Evolutionary conservation across 1,140 invertebrate species (phyloP).

Genomic region (Adelges cooleyi): DNA sequence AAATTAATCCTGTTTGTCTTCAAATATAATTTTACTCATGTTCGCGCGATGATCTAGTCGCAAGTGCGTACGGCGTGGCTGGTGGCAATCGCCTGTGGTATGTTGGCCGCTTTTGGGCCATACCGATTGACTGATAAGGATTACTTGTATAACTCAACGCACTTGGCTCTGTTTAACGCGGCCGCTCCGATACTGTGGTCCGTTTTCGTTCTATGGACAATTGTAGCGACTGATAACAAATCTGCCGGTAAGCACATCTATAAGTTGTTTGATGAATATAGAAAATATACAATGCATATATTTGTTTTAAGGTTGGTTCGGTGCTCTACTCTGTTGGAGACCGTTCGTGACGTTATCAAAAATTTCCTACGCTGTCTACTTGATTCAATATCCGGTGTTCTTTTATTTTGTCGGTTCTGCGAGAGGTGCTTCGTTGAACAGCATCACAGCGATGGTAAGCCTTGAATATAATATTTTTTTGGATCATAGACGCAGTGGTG

Average conservation of each 20-base stretch:
- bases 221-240: constrained; percentile 49
- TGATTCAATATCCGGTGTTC: constrained; percentile 57
- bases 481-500: too few relatives aligned
- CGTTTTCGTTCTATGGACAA: constrained; percentile 49
- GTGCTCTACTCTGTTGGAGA: constrained; percentile 50
- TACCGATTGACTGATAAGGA: constrained; percentile 44
- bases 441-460: constrained; percentile 42
- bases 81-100: constrained; percentile 40
- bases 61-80: constrained; percentile 39
- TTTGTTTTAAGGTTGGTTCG: constrained; percentile 45
- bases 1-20: not conserved
- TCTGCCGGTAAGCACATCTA: constrained; percentile 41
- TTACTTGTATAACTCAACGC: constrained; percentile 48
- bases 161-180: constrained; percentile 51
- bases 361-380: constrained; percentile 56
- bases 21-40: not conserved
- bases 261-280: too few relatives aligned
- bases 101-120: constrained; percentile 49
- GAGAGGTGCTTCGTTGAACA: constrained; percentile 45
- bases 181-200: constrained; percentile 51
- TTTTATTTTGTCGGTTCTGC: constrained; percentile 48
- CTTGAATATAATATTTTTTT: too few relatives aligned
- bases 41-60: not conserved
- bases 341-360: constrained; percentile 54
- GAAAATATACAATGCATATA: not conserved